Evolutionary conservation across 2,797 vertebrate genomes (phyloP), one percentile per base, ranked within the genome.

Genomic region (Notamacropus eugenii): DNA sequence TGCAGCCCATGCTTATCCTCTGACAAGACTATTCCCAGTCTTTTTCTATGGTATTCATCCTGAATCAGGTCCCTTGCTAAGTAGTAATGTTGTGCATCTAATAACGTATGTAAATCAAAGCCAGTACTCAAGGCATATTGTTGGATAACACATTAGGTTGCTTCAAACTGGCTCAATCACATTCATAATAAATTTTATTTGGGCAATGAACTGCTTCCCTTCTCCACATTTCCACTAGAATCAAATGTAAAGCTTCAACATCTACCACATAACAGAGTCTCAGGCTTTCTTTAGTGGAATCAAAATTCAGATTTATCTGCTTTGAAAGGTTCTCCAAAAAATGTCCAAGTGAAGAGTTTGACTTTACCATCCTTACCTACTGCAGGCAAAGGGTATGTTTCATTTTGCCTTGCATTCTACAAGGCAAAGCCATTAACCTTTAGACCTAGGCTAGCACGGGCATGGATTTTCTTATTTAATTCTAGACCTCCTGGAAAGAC

Each of bases 391-490:
- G 74, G 14, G 11, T 87, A 22, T 46, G 11, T 46, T 87, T 74
- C 67, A 6, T 24, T 74, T 40, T 11, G 0, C 22, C 9, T 46
- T 87, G 22, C 8, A 46, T 40, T 29, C 52, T 67, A 19, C 4
- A 6, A 55, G 27, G 5, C 16, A 90, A 91, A 31, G 92, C 74
- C 9, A 96, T 94, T 54, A 74, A 13, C 50, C 74, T 54, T 91
- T 92, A 94, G 40, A 90, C 91, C 24, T 67, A 52, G 95, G 34
- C 14, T 67, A 93, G 55, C 11, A 91, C 2, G 8, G 11, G 4
- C 31, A 12, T 46, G 40, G 22, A 91, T 62, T 90, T 96, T 92
- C 62, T n/a, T 4, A 93, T 96, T 90, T 92, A 92, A 93, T 56
- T 55, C 9, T 87, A 31, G 54, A 58, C 5, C 50, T 92, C 91